Evolutionary conservation across 2,113 vertebrate genomes (phyloP).

Genomic region (Theristicus caerulescens): DNA sequence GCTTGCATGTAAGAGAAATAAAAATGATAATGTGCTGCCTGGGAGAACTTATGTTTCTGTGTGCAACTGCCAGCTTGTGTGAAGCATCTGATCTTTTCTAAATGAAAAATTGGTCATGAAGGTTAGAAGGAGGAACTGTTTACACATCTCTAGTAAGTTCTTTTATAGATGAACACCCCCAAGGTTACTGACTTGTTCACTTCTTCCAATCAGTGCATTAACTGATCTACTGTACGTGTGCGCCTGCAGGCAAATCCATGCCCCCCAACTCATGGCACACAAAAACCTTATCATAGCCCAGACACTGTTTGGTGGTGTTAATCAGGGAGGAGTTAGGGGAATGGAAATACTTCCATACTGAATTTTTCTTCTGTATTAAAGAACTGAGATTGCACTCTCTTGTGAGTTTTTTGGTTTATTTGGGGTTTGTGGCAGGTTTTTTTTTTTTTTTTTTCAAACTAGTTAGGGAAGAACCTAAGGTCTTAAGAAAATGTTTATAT

Average conservation of each 20-base stretch:
- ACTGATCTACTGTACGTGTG: neutral
- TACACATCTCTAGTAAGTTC: conserved; percentile 55
- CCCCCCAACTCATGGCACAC: neutral
- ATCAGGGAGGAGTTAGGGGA: neutral
- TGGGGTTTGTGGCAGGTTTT: neutral
- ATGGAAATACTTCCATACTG: neutral
- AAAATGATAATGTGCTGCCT: conserved; percentile 39
- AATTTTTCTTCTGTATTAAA: neutral
- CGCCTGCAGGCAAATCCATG: neutral
- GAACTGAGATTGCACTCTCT: neutral
- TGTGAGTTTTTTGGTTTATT: neutral
- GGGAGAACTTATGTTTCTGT: conserved; percentile 55
- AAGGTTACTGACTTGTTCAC: conserved; percentile 50
- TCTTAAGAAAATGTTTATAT: neutral
- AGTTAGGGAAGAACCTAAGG: neutral
- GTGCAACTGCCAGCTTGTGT: conserved; percentile 58
- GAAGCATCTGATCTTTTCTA: conserved; percentile 73
- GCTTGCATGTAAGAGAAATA: neutral
- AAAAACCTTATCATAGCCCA: neutral
- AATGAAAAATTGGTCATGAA: conserved; percentile 64
- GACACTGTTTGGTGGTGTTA: neutral
- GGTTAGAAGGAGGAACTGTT: conserved; percentile 45
- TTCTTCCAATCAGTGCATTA: neutral
- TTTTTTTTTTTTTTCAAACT: neutral
- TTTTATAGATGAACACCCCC: conserved; percentile 54